Percentiles rank a stretch among this genome's conserved stretches.
phyloP scores from a whole-genome alignment of 2,797 vertebrate species.

The Hippocampus kuda region DNA sequence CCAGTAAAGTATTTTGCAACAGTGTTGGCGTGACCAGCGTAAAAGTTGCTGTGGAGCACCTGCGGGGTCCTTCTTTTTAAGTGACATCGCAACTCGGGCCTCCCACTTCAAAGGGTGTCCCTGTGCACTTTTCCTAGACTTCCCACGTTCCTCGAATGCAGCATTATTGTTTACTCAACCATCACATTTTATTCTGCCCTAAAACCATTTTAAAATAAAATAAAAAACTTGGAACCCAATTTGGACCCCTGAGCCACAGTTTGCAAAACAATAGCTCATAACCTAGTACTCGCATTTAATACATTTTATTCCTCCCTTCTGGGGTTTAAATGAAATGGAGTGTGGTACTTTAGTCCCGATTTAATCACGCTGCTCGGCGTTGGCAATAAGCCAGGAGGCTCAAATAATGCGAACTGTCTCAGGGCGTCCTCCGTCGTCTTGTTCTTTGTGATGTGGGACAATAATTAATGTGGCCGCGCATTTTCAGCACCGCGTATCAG shows the following conservation, averaged over 20 bases:
- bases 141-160: no score
- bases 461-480: background rate
- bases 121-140: no score
- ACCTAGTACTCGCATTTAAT: background rate
- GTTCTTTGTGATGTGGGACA: slow-evolving; percentile 5
- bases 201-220: background rate
- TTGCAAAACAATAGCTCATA: background rate
- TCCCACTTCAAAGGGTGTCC: no score
- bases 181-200: background rate
- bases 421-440: background rate
- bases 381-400: background rate
- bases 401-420: background rate
- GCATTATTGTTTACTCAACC: no score
- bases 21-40: no score
- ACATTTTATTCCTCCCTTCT: background rate
- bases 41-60: no score
- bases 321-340: background rate
- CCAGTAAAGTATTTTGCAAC: no score
- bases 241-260: background rate
- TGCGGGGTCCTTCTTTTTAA: no score
- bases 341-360: background rate
- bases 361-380: background rate
- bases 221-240: background rate
- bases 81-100: no score
- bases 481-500: background rate